These are phyloP conservation scores for Microctonus aethiopoides DNA, from an alignment of 2,888 invertebrate genomes.

Conservation along the genomic window DNA sequence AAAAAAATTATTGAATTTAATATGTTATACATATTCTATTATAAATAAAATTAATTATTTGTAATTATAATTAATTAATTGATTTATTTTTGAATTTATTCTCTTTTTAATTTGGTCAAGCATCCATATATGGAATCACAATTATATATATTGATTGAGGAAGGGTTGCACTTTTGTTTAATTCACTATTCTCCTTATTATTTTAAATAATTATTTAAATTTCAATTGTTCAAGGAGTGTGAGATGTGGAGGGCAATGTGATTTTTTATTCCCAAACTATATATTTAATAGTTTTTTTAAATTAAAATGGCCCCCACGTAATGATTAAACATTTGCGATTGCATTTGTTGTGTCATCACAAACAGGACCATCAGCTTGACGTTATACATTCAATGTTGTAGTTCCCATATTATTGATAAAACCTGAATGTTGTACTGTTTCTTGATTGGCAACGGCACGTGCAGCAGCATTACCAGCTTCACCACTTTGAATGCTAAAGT, in stretches of 20 bases:
- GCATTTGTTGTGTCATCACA: conserved; percentile 19
- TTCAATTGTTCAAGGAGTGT: not conserved
- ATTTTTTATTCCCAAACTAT: no score
- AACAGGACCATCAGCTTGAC: conserved; percentile 27
- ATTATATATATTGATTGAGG: no score
- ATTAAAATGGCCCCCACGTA: conserved; percentile 11
- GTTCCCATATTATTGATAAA: conserved; percentile 56
- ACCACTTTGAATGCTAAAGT: conserved; percentile 78
- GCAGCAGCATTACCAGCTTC: conserved; percentile 65
- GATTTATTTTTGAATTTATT: not conserved
- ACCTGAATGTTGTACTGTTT: conserved; percentile 53
- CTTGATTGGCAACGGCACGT: conserved; percentile 49
- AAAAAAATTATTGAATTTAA: not conserved
- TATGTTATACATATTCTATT: not conserved
- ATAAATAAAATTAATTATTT: no score
- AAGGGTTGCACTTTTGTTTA: not conserved
- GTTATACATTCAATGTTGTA: conserved; percentile 39
- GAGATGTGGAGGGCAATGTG: conserved; percentile 28
- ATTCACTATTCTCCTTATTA: not conserved
- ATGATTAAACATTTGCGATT: conserved; percentile 23
- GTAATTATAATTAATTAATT: no score
- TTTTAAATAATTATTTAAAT: not conserved
- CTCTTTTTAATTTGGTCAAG: not conserved
- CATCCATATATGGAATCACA: not conserved
- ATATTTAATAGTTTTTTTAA: no score